phyloP scores from a whole-genome alignment of 53 echinoderm and acorn worm species.

The Arbacia lixula region DNA sequence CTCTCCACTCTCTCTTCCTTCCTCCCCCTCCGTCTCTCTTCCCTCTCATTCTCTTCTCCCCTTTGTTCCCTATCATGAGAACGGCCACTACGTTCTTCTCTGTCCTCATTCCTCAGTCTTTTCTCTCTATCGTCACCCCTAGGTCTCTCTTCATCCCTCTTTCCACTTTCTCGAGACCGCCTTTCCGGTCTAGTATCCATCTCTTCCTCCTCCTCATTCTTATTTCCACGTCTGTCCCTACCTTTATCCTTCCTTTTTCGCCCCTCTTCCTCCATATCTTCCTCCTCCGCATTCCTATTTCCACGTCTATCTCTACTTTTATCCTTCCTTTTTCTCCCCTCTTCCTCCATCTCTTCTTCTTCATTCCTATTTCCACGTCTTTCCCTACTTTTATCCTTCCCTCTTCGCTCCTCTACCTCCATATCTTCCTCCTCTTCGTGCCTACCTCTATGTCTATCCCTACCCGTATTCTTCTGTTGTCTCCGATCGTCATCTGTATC shows the following conservation, averaged over 20 bases:
- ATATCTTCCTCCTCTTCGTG: constrained; percentile 2
- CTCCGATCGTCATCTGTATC: background rate
- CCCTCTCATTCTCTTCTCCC: background rate
- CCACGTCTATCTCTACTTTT: background rate
- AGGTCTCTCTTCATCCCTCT: background rate
- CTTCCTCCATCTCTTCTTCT: constrained; percentile 10
- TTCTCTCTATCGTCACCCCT: background rate
- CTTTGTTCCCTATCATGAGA: constrained; percentile 5
- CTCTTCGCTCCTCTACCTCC: constrained; percentile 4
- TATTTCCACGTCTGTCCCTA: background rate
- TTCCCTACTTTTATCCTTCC: background rate
- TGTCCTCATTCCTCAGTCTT: background rate
- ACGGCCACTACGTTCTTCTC: background rate
- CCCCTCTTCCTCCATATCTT: background rate
- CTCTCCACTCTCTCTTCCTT: background rate
- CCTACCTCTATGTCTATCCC: background rate
- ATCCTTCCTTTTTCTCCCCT: background rate
- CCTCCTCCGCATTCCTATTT: background rate
- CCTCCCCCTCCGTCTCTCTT: constrained; percentile 4
- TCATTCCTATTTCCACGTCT: background rate
- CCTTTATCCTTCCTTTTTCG: background rate
- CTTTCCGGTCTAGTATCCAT: too few relatives aligned
- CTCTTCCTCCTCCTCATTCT: background rate
- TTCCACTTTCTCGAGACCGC: background rate
- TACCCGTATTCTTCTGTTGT: background rate